A percentile compares a stretch with the other conserved stretches of the same genome.
These are phyloP conservation scores for Furnarius figulus DNA, from an alignment of 2,113 vertebrate species.

Conservation along the genomic window DNA sequence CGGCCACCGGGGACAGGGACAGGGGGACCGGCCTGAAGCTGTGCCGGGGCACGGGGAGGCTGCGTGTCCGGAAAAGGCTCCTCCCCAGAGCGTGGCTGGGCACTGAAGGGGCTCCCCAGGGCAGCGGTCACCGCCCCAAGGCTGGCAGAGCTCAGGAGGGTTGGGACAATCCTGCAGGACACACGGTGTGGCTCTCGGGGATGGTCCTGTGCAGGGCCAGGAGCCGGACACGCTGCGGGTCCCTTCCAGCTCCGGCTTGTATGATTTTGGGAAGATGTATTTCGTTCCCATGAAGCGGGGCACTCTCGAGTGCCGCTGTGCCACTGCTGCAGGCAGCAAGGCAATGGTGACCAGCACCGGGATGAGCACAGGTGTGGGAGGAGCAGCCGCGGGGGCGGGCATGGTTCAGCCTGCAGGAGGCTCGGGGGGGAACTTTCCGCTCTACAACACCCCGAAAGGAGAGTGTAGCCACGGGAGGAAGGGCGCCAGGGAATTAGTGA, in stretches of 20 bases:
- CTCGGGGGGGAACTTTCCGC: fast-evolving
- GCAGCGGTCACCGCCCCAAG: not conserved
- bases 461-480: not conserved
- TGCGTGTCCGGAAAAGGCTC: fast-evolving
- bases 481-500: fast-evolving
- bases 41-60: not conserved
- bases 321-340: not conserved
- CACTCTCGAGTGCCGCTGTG: no score
- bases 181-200: no score
- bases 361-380: not conserved
- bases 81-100: fast-evolving
- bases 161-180: not conserved
- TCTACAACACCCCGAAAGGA: not conserved
- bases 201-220: no score
- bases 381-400: not conserved
- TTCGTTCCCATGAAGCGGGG: not conserved
- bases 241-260: not conserved
- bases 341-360: no score
- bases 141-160: not conserved
- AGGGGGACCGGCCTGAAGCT: not conserved
- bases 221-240: no score
- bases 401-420: not conserved
- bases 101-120: no score
- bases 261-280: not conserved
- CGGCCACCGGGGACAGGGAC: no score